Percentiles rank a stretch among this genome's conserved stretches.
Evolutionary conservation across 2,888 invertebrate genomes (phyloP).

Genomic region (Mechanitis messenoides): DNA sequence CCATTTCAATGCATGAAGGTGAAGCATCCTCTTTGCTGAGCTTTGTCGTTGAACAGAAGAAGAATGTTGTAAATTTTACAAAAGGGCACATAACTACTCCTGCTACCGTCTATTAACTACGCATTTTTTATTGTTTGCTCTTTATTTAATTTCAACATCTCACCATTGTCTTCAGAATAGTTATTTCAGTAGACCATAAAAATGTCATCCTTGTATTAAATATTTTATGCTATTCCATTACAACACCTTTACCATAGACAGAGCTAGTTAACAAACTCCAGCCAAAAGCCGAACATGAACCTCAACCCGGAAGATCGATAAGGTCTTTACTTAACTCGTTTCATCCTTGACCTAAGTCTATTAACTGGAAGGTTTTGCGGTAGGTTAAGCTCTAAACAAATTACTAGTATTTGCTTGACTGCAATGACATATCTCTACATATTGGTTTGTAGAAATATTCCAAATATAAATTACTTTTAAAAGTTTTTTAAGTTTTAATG

Average conservation of each 20-base stretch:
- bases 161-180: no score
- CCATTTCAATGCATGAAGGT: constrained; percentile 20
- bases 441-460: neutral
- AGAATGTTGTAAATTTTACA: neutral
- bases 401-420: constrained; percentile 7
- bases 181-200: no score
- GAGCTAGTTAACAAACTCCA: no score
- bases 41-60: neutral
- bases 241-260: no score
- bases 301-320: no score
- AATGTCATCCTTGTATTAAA: no score
- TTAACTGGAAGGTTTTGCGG: constrained; percentile 13
- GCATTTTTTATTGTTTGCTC: neutral
- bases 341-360: constrained; percentile 12
- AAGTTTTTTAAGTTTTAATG: neutral
- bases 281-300: no score
- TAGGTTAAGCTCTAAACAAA: constrained; percentile 15
- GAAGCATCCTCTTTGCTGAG: constrained; percentile 2
- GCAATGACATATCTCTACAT: constrained; percentile 4
- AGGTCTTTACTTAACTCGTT: no score
- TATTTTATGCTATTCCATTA: no score
- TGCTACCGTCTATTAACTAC: neutral
- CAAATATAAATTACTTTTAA: neutral
- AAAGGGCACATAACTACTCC: neutral
- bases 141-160: neutral